Evolutionary conservation across 2,888 invertebrate genomes (phyloP).

Genomic region (Meganola albula): DNA sequence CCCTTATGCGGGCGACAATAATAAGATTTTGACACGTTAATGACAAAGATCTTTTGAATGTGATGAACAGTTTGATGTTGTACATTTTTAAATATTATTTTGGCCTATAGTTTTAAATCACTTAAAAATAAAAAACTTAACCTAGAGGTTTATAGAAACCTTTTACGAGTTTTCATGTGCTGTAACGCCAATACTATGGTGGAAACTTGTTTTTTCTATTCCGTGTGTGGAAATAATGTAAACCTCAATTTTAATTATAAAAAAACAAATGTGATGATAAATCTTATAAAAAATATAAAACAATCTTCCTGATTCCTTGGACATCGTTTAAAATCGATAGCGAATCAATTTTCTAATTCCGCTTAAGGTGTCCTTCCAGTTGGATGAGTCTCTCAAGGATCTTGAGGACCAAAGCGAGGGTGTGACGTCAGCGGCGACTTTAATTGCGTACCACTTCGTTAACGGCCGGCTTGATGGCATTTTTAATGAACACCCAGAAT

Average conservation of each 20-base stretch:
- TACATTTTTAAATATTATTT: too few relatives aligned
- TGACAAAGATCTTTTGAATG: constrained; percentile 48
- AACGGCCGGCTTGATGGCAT: constrained; percentile 74
- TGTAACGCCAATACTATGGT: too few relatives aligned
- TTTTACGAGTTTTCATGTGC: too few relatives aligned
- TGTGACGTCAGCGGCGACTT: constrained; percentile 74
- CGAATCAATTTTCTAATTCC: constrained; percentile 65
- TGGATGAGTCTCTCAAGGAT: constrained; percentile 51
- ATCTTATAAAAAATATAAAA: constrained; percentile 6
- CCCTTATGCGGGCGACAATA: constrained; percentile 73
- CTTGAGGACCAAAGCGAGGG: constrained; percentile 37
- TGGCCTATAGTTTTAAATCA: too few relatives aligned
- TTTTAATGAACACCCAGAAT: constrained; percentile 77
- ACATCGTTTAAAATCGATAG: constrained; percentile 51
- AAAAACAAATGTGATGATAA: background rate
- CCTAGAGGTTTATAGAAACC: too few relatives aligned
- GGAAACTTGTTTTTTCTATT: too few relatives aligned
- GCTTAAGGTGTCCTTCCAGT: constrained; percentile 58
- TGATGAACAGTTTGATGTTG: too few relatives aligned
- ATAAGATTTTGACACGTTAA: constrained; percentile 74
- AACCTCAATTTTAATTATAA: too few relatives aligned
- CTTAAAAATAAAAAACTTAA: too few relatives aligned
- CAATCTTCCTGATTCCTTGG: too few relatives aligned
- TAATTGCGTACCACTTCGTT: constrained; percentile 77
- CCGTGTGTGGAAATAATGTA: too few relatives aligned